These are phyloP conservation scores for Pocillopora grandis DNA, from an alignment of 92 coral and sea anemone species.

Conservation along the genomic window DNA sequence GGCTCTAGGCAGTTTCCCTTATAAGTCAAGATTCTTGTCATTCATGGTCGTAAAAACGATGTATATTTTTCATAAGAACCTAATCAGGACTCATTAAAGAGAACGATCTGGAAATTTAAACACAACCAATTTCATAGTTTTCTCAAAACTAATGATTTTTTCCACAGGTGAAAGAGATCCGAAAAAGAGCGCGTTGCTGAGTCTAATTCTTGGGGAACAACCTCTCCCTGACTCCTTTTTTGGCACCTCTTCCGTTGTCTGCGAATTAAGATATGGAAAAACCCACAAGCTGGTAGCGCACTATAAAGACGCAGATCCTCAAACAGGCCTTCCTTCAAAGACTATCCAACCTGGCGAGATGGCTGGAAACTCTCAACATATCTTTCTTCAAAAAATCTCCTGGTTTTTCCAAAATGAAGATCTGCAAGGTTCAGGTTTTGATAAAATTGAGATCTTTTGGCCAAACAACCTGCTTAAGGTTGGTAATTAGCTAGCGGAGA, in stretches of 20 bases:
- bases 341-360: background rate
- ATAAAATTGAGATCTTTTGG: slow-evolving; percentile 46
- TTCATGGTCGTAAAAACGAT: too few species aligned
- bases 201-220: slow-evolving; percentile 44
- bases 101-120: too few species aligned
- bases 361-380: background rate
- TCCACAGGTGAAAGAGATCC: slow-evolving; percentile 40
- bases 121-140: too few species aligned
- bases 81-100: too few species aligned
- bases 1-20: too few species aligned
- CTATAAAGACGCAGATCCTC: slow-evolving; percentile 11
- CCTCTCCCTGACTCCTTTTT: slow-evolving; percentile 24
- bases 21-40: too few species aligned
- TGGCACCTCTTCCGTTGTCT: slow-evolving; percentile 38
- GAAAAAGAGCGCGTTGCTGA: slow-evolving; percentile 47
- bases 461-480: slow-evolving; percentile 47
- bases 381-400: slow-evolving; percentile 24
- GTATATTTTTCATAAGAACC: too few species aligned
- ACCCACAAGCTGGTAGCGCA: slow-evolving; percentile 13
- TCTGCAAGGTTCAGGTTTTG: background rate
- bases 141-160: background rate
- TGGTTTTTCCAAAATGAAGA: slow-evolving; percentile 11
- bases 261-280: slow-evolving; percentile 39
- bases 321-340: background rate
- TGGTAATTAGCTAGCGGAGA: background rate